Conservation (phyloP, 2,797 vertebrate species). For the Mastacembelus armatus region DNA sequence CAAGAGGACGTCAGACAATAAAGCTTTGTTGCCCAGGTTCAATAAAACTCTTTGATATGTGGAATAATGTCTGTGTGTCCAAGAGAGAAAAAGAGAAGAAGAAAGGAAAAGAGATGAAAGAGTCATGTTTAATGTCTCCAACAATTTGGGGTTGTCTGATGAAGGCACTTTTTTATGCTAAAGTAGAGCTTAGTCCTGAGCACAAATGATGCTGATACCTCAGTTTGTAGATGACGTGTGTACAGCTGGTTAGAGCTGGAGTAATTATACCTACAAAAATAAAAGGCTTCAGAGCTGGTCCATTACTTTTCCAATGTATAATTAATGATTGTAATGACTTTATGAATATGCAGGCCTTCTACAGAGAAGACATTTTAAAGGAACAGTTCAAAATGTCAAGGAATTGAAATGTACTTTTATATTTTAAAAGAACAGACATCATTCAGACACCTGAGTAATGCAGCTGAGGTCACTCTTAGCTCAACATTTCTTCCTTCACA, state of each 20-base stretch:
- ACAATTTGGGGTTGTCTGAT: conserved; percentile 51
- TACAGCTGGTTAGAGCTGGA: neutral
- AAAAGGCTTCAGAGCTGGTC: conserved; percentile 23
- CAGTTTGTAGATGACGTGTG: conserved; percentile 20
- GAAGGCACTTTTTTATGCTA: conserved; percentile 25
- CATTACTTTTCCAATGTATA: conserved; percentile 24
- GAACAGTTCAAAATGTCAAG: conserved; percentile 1
- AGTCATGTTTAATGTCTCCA: conserved; percentile 56
- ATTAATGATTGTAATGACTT: conserved; percentile 37
- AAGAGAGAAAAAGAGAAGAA: conserved; percentile 53
- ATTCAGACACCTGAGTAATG: neutral
- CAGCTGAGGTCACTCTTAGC: no score
- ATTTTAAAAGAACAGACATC: neutral
- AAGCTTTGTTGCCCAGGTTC: conserved; percentile 53
- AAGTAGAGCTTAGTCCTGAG: conserved; percentile 38
- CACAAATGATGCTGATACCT: conserved; percentile 31
- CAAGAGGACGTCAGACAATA: conserved; percentile 61
- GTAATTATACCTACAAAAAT: conserved; percentile 42
- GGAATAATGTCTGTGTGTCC: conserved; percentile 63
- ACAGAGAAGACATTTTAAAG: conserved; percentile 5
- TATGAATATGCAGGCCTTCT: conserved; percentile 1
- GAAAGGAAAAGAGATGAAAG: conserved; percentile 66
- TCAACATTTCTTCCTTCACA: neutral
- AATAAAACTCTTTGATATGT: conserved; percentile 66
- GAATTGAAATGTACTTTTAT: no score